A percentile compares a stretch with the other conserved stretches of the same genome.
Conservation (phyloP, 2,797 vertebrate genomes). For the Melanotaenia pygmaea region DNA sequence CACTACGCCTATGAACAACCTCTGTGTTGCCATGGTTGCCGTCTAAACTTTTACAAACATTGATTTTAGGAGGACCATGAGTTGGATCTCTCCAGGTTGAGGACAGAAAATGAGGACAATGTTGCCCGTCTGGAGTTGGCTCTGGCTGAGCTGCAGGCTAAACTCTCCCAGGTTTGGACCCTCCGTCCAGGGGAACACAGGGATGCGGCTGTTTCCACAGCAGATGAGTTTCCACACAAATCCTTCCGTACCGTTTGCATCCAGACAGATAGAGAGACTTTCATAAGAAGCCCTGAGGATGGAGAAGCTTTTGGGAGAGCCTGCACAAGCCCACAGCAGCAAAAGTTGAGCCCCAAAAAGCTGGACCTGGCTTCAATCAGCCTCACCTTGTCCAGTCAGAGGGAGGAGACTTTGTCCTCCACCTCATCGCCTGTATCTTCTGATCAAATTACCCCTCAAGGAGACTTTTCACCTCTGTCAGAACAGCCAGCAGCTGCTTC, state of each 20-base stretch:
- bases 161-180: conserved; percentile 76
- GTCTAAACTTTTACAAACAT: background rate
- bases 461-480: conserved; percentile 34
- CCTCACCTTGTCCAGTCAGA: conserved; percentile 72
- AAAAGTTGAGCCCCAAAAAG: conserved; percentile 83
- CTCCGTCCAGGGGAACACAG: conserved; percentile 73
- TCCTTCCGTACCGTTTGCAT: conserved; percentile 88
- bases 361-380: conserved; percentile 86
- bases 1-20: too few species aligned
- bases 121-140: conserved; percentile 82
- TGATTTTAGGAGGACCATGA: conserved; percentile 86
- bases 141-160: conserved; percentile 81
- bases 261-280: conserved; percentile 93
- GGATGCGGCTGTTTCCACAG: conserved; percentile 88
- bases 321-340: conserved; percentile 69
- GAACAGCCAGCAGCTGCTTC: conserved; percentile 42
- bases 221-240: conserved; percentile 82
- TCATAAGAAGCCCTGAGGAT: conserved; percentile 84
- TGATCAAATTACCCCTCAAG: conserved; percentile 52
- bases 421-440: conserved; percentile 39
- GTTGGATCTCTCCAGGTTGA: conserved; percentile 84
- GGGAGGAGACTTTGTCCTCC: conserved; percentile 31
- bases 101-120: conserved; percentile 84
- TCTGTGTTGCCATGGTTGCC: background rate
- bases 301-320: conserved; percentile 65